These are phyloP conservation scores for Dryobates pubescens DNA, from an alignment of 2,797 vertebrate genomes.

Conservation along the genomic window DNA sequence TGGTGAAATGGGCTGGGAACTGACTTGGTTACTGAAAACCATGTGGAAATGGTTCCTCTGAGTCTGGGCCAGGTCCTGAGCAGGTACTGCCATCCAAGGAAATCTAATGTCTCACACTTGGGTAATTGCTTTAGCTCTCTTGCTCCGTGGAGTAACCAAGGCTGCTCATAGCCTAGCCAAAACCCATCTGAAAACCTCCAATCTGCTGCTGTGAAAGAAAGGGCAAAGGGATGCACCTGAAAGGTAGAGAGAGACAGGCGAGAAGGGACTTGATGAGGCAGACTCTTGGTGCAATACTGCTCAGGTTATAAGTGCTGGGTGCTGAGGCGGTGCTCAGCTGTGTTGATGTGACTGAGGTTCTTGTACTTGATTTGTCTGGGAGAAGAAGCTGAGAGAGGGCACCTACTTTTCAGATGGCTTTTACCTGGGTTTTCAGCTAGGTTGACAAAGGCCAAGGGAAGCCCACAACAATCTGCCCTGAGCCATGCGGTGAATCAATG, in stretches of 20 bases:
- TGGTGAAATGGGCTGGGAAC: not conserved
- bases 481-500: not conserved
- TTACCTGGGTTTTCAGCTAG: not conserved
- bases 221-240: accelerated
- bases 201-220: not conserved
- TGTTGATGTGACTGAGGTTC: not conserved
- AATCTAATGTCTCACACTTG: accelerated
- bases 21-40: not conserved
- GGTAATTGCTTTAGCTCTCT: not conserved
- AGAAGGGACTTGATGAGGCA: not conserved
- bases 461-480: not conserved
- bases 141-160: not conserved
- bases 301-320: not conserved
- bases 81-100: accelerated
- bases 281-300: not conserved
- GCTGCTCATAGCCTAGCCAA: not conserved
- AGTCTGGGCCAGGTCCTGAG: not conserved
- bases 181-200: not conserved
- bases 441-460: not conserved
- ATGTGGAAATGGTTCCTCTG: not conserved
- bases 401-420: not conserved
- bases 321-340: not conserved
- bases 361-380: not conserved
- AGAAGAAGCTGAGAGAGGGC: not conserved
- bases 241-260: no score